Percentiles rank a stretch among this genome's conserved stretches.
phyloP scores from a whole-genome alignment of 2,797 vertebrate species.

The Pampus argenteus region DNA sequence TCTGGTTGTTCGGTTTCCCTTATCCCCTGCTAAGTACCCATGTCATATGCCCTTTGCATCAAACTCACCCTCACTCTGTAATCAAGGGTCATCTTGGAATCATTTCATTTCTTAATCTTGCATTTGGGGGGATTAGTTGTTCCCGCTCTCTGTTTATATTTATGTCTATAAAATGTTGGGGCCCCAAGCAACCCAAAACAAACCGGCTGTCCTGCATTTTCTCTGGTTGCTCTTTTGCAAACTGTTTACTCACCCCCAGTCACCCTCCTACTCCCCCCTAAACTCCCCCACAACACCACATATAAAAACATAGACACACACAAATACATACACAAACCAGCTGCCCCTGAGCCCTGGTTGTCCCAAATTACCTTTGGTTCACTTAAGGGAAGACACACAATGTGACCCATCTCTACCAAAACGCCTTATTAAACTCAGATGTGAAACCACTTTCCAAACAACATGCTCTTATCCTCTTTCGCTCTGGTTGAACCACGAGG shows the following conservation, averaged over 20 bases:
- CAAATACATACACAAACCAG: constrained; percentile 45
- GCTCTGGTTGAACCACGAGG: constrained; percentile 67
- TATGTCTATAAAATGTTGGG: constrained; percentile 78
- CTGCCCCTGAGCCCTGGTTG: constrained; percentile 61
- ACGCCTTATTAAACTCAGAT: constrained; percentile 77
- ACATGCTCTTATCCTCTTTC: constrained; percentile 67
- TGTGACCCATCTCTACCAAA: constrained; percentile 75
- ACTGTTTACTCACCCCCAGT: constrained; percentile 75
- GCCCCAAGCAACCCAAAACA: constrained; percentile 75
- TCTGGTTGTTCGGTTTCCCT: constrained; percentile 40
- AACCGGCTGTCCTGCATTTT: constrained; percentile 72
- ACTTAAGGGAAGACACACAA: constrained; percentile 74
- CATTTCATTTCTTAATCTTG: constrained; percentile 75
- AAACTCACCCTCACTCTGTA: constrained; percentile 66
- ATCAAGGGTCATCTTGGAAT: constrained; percentile 77
- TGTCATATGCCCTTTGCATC: constrained; percentile 68
- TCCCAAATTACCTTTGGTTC: constrained; percentile 76
- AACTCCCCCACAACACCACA: constrained; percentile 45
- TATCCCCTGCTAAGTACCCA: constrained; percentile 56
- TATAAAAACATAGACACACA: constrained; percentile 40
- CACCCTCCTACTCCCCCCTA: constrained; percentile 42
- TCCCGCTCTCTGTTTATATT: constrained; percentile 79
- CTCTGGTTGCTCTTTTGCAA: constrained; percentile 58
- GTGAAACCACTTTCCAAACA: constrained; percentile 72
- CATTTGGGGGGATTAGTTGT: constrained; percentile 75